Conservation (phyloP, 2,797 vertebrate species). For the Myotis myotis region DNA sequence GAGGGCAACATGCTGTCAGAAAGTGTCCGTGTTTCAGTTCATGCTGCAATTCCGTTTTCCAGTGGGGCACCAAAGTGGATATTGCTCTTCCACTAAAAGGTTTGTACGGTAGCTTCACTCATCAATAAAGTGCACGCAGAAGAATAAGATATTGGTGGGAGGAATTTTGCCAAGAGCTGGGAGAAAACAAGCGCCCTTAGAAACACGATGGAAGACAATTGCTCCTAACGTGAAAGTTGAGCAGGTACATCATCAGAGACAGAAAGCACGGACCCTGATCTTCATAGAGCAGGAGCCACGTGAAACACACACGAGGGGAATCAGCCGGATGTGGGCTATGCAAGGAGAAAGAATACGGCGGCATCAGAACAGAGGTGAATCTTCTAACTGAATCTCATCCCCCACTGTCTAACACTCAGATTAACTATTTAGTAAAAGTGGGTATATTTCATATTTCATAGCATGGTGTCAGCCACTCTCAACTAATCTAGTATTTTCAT, state of each 20-base stretch:
- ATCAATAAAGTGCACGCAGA: not conserved
- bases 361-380: not conserved
- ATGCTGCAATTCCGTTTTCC: not conserved
- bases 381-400: not conserved
- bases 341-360: not conserved
- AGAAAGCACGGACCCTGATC: not conserved
- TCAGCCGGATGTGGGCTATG: not conserved
- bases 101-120: not conserved
- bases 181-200: not conserved
- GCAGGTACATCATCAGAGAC: not conserved
- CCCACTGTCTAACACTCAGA: not conserved
- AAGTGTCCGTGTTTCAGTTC: not conserved
- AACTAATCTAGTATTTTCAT: not conserved
- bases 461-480: not conserved
- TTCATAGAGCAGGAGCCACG: not conserved
- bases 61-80: not conserved
- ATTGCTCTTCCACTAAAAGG: not conserved
- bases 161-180: not conserved
- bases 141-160: not conserved
- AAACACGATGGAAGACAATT: not conserved
- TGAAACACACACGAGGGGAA: not conserved
- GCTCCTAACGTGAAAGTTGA: not conserved
- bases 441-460: not conserved
- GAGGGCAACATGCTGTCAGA: not conserved
- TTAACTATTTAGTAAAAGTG: not conserved